Percentiles rank a stretch among this genome's conserved stretches.
Evolutionary conservation across 2,113 vertebrate genomes (phyloP).

Genomic region (Halcyon senegalensis): DNA sequence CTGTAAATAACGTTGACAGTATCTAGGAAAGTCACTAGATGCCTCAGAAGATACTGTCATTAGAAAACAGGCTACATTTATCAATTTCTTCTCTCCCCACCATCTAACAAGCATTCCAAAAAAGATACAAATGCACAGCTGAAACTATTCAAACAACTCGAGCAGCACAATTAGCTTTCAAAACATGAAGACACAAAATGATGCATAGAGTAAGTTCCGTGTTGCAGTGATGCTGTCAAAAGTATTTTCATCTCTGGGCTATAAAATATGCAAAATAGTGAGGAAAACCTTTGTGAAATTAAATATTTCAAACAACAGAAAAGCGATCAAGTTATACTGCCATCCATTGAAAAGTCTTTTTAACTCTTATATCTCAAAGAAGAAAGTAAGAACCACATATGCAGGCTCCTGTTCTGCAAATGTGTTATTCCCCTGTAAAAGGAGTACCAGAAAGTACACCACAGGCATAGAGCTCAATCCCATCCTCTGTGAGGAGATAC

Average conservation of each 20-base stretch:
- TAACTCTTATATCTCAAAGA: background rate
- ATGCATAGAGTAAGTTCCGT: background rate
- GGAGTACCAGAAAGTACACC: background rate
- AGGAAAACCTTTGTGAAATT: background rate
- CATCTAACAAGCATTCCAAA: background rate
- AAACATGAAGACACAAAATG: background rate
- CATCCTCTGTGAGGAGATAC: slow-evolving; percentile 61
- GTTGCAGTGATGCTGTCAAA: background rate
- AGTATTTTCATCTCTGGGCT: background rate
- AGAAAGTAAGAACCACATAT: background rate
- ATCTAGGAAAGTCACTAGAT: background rate
- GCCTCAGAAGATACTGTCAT: background rate
- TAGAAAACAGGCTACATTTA: background rate
- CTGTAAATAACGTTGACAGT: background rate
- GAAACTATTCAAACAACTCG: background rate
- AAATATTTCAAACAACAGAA: background rate
- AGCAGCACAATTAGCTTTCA: background rate
- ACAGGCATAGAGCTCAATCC: background rate
- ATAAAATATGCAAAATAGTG: background rate
- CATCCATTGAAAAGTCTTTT: background rate
- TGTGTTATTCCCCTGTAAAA: background rate
- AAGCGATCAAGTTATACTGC: background rate
- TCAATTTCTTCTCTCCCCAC: background rate
- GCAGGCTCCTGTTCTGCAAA: background rate
- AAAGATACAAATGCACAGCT: background rate